These are phyloP conservation scores for Cryptotermes secundus DNA, from an alignment of 1,140 invertebrate species.

Conservation along the genomic window DNA sequence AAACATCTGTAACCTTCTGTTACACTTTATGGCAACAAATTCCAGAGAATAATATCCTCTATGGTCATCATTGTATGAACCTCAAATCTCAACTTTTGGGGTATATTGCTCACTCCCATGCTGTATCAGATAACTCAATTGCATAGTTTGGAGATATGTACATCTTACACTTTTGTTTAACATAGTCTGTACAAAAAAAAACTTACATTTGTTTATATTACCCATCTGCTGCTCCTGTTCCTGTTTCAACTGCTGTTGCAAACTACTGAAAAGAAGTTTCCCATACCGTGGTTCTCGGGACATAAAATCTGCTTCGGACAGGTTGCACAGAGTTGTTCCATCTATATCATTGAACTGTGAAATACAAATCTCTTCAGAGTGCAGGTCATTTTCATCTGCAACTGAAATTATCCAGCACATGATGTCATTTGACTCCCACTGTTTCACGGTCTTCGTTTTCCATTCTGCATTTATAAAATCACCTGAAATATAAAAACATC, in stretches of 20 bases:
- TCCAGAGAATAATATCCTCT: too few species aligned
- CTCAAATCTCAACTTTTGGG: too few species aligned
- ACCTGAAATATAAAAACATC: not conserved
- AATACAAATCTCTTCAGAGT: slow-evolving; percentile 8
- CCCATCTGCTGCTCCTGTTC: not conserved
- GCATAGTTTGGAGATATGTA: too few species aligned
- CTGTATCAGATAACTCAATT: too few species aligned
- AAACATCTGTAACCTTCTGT: too few species aligned
- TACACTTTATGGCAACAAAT: too few species aligned
- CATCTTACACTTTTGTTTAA: not conserved
- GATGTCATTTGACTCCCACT: slow-evolving; percentile 17
- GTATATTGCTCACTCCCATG: too few species aligned
- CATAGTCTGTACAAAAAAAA: not conserved
- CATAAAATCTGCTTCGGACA: slow-evolving; percentile 18
- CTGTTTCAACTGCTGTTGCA: not conserved
- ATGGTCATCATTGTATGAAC: too few species aligned
- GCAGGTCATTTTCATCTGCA: not conserved
- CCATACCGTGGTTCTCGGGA: not conserved
- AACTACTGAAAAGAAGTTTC: not conserved
- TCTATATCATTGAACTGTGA: not conserved
- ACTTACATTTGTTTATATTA: not conserved
- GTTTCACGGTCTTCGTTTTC: not conserved
- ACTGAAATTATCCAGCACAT: slow-evolving; percentile 18
- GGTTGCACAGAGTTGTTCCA: not conserved
- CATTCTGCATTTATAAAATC: not conserved